Evolutionary conservation across 2,888 invertebrate species (phyloP).

Genomic region (Papilio elwesi): DNA sequence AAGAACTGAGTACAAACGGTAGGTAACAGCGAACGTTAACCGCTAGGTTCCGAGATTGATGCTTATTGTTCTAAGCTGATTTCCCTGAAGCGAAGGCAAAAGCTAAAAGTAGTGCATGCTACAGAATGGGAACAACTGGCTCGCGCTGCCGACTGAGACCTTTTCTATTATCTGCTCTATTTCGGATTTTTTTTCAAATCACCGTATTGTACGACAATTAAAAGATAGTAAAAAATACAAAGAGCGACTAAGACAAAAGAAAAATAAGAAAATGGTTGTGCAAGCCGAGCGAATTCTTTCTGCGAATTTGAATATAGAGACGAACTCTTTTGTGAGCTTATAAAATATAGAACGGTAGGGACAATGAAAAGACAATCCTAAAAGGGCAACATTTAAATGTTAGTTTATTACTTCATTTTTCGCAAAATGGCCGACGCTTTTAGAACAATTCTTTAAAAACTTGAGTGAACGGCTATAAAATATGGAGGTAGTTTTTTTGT

Average conservation of each 20-base stretch:
- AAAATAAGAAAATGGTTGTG: conserved; percentile 62
- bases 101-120: neutral
- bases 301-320: conserved; percentile 73
- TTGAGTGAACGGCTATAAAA: conserved; percentile 53
- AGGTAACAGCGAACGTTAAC: neutral
- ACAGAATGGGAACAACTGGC: neutral
- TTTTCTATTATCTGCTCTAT: conserved; percentile 29
- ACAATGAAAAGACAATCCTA: conserved; percentile 54
- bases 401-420: conserved; percentile 56
- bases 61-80: neutral
- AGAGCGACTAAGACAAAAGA: conserved; percentile 24
- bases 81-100: neutral
- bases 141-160: neutral
- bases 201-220: conserved; percentile 33
- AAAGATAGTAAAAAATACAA: conserved; percentile 49
- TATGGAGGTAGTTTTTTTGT: conserved; percentile 56
- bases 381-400: conserved; percentile 56
- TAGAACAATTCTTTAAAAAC: conserved; percentile 59
- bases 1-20: no score
- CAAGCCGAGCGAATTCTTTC: conserved; percentile 64
- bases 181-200: conserved; percentile 34
- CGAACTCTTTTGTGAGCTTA: conserved; percentile 62
- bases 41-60: neutral
- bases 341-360: conserved; percentile 56
- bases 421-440: conserved; percentile 54